Conservation (phyloP, 2,113 vertebrate species). For the Capricornis sumatraensis region DNA sequence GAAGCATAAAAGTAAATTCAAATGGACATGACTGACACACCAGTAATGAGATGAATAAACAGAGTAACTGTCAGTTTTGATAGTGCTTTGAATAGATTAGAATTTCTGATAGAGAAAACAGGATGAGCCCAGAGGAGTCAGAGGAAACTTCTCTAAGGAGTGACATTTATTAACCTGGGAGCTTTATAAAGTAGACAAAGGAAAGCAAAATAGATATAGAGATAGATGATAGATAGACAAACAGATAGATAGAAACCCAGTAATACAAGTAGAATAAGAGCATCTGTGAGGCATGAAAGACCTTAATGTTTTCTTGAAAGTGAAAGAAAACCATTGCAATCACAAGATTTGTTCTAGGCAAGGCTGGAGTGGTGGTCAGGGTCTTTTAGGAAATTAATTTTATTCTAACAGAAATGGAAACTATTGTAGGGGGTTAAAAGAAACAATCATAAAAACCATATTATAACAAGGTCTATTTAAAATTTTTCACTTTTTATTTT, state of each 20-base stretch:
- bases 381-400: not conserved
- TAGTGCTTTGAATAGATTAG: not conserved
- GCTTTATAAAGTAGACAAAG: not conserved
- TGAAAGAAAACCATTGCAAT: not conserved
- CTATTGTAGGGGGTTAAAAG: not conserved
- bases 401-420: not conserved
- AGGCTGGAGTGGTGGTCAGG: not conserved
- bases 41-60: not conserved
- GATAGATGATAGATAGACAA: not conserved
- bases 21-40: not conserved
- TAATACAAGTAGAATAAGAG: not conserved
- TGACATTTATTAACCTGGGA: not conserved
- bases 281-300: not conserved
- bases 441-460: not conserved
- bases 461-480: not conserved
- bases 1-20: not conserved
- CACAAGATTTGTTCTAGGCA: not conserved
- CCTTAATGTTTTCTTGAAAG: not conserved
- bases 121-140: not conserved
- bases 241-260: not conserved
- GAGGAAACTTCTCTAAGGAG: not conserved
- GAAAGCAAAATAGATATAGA: not conserved
- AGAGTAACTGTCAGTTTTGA: not conserved
- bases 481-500: not conserved
- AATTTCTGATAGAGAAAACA: not conserved